phyloP scores from a whole-genome alignment of 1,140 invertebrate species.

The Manduca sexta region DNA sequence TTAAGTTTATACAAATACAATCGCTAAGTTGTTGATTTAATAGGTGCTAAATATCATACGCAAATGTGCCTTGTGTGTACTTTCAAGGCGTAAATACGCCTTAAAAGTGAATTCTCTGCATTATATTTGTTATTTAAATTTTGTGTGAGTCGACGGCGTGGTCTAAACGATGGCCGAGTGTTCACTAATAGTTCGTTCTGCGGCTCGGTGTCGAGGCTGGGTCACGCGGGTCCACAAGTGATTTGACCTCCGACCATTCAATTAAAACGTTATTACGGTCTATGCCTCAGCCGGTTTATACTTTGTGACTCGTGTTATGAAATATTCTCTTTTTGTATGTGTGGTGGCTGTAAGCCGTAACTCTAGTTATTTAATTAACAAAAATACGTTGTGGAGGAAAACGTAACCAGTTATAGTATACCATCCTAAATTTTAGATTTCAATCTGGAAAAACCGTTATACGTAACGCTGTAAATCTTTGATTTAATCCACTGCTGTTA shows the following conservation, averaged over 20 bases:
- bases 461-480: no score
- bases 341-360: no score
- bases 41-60: not conserved
- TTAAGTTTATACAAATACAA: no score
- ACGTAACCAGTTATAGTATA: no score
- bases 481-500: no score
- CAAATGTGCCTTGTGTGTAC: not conserved
- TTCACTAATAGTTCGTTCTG: not conserved
- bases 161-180: not conserved
- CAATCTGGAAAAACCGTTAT: no score
- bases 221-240: constrained; percentile 46
- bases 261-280: constrained; percentile 47
- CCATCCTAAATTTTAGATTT: no score
- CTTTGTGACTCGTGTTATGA: no score
- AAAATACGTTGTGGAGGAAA: no score
- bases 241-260: constrained; percentile 67
- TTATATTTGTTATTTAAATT: not conserved
- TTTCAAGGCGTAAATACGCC: not conserved
- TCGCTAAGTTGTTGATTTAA: constrained; percentile 10
- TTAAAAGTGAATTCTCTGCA: not conserved
- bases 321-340: no score
- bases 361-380: no score
- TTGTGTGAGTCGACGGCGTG: not conserved
- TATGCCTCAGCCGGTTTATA: not conserved
- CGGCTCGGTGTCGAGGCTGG: constrained; percentile 14